Conservation (phyloP, 2,113 vertebrate genomes). For the Turnix velox region DNA sequence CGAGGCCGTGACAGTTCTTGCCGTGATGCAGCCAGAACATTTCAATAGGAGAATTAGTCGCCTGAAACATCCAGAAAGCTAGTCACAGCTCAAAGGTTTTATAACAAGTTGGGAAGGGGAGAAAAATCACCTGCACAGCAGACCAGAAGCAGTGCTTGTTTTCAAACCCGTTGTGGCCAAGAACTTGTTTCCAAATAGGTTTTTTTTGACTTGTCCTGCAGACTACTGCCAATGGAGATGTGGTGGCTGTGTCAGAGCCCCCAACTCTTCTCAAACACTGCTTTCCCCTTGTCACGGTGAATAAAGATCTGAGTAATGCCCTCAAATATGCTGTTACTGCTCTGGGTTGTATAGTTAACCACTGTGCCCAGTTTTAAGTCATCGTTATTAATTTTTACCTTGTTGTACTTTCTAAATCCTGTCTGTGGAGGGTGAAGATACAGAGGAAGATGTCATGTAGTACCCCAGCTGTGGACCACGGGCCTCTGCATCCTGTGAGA, state of each 20-base stretch:
- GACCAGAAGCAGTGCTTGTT: background rate
- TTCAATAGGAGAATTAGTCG: background rate
- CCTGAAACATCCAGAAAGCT: background rate
- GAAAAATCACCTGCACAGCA: background rate
- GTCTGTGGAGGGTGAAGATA: background rate
- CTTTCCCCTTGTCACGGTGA: background rate
- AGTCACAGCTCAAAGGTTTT: background rate
- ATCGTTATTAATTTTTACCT: background rate
- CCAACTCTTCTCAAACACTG: background rate
- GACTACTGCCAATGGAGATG: background rate
- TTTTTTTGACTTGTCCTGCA: background rate
- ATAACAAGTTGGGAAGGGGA: background rate
- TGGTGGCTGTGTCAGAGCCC: background rate
- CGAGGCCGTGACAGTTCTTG: fast-evolving
- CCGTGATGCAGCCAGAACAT: fast-evolving
- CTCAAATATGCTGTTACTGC: background rate
- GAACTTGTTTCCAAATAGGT: background rate
- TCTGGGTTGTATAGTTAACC: background rate
- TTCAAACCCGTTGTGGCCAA: background rate
- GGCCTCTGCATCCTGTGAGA: fast-evolving
- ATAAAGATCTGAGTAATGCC: background rate
- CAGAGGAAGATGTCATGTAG: fast-evolving
- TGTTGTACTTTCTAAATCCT: background rate
- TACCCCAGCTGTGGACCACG: background rate
- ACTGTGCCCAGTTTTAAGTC: background rate